A percentile compares a stretch with the other conserved stretches of the same genome.
phyloP scores from a whole-genome alignment of 2,797 vertebrate species.

The Hapalemur alaotrensis region DNA sequence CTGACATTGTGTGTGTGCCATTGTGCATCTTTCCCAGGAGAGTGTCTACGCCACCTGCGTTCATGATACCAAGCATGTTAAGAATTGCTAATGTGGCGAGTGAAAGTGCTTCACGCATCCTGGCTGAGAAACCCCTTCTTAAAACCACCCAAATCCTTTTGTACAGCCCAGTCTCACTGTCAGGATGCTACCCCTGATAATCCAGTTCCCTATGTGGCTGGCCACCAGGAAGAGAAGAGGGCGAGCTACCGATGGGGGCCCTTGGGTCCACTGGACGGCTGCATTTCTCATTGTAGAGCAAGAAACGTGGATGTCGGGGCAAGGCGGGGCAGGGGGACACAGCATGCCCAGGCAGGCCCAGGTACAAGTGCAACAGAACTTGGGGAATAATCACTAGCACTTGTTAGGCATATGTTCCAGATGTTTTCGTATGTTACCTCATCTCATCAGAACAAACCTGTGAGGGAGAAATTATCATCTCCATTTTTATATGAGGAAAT shows the following conservation, averaged over 20 bases:
- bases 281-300: neutral
- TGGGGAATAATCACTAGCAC: neutral
- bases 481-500: neutral
- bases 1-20: neutral
- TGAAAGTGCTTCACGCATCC: neutral
- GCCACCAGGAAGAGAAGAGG: neutral
- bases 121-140: neutral
- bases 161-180: neutral
- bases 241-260: neutral
- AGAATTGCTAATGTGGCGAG: neutral
- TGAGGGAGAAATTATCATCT: neutral
- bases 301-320: neutral
- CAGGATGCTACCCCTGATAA: neutral
- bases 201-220: neutral
- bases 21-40: neutral
- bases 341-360: neutral
- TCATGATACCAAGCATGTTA: neutral
- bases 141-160: neutral
- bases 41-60: neutral
- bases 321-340: neutral
- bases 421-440: neutral
- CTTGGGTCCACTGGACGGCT: neutral
- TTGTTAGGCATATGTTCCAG: neutral
- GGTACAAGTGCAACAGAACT: neutral
- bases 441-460: neutral